These are phyloP conservation scores for Barbus barbus DNA, from an alignment of 2,113 vertebrate genomes.

Conservation along the genomic window DNA sequence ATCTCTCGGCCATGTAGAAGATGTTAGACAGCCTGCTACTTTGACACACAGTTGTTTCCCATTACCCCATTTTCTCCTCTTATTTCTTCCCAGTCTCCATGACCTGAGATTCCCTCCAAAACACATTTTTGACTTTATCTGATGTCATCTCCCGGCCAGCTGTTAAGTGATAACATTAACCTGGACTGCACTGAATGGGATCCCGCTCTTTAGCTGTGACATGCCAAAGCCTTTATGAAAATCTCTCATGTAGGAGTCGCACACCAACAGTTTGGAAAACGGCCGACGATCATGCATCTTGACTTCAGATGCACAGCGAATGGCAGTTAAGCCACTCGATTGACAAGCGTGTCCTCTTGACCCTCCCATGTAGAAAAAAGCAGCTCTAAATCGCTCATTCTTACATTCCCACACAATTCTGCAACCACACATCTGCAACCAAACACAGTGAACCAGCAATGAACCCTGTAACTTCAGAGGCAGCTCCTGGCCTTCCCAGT, in stretches of 20 bases:
- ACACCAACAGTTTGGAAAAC: slow-evolving; percentile 14
- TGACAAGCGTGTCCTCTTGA: slow-evolving; percentile 34
- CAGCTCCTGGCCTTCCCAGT: slow-evolving; percentile 47
- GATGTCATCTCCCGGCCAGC: slow-evolving; percentile 40
- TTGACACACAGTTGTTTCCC: slow-evolving; percentile 35
- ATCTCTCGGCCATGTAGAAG: slow-evolving; percentile 47
- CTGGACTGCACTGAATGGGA: slow-evolving; percentile 33
- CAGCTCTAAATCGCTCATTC: slow-evolving; percentile 28
- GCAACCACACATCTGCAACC: slow-evolving; percentile 40
- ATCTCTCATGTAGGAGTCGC: neutral
- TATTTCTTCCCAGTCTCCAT: slow-evolving; percentile 37
- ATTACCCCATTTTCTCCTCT: slow-evolving; percentile 12
- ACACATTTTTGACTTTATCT: slow-evolving; percentile 39
- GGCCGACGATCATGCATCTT: neutral
- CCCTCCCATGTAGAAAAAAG: slow-evolving; percentile 24
- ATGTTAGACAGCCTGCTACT: slow-evolving; percentile 53
- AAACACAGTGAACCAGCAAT: slow-evolving; percentile 50
- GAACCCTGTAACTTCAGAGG: slow-evolving; percentile 56
- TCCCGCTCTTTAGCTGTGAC: slow-evolving; percentile 37
- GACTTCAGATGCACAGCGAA: slow-evolving; percentile 11
- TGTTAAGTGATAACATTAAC: slow-evolving; percentile 48
- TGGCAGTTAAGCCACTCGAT: neutral
- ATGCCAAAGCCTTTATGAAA: slow-evolving; percentile 40
- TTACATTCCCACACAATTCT: slow-evolving; percentile 48
- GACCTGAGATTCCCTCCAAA: slow-evolving; percentile 50